These are phyloP conservation scores for Myotis lucifugus DNA, from an alignment of 2,113 vertebrate genomes.

Conservation along the genomic window DNA sequence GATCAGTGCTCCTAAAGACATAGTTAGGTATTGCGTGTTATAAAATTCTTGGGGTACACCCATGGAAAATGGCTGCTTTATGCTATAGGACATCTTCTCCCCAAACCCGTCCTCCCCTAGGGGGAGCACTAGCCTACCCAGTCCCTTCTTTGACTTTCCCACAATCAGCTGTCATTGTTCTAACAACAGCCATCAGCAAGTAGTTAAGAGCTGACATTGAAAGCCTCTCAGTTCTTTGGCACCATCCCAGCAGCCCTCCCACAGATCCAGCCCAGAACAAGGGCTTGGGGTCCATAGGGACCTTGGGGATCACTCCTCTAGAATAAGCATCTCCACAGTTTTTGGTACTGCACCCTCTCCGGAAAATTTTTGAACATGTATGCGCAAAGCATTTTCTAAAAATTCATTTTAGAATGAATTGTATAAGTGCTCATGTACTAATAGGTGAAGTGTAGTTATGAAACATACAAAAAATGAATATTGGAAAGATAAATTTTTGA, in stretches of 20 bases:
- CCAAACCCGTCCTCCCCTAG: too few relatives aligned
- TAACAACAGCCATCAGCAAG: background rate
- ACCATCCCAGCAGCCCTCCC: fast-evolving
- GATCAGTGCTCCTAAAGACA: background rate
- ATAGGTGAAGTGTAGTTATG: too few relatives aligned
- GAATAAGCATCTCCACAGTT: background rate
- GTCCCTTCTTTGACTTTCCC: background rate
- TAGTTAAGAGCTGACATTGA: background rate
- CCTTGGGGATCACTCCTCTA: fast-evolving
- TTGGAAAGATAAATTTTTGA: background rate
- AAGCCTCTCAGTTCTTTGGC: too few relatives aligned
- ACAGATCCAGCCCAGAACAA: fast-evolving
- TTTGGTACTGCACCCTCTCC: too few relatives aligned
- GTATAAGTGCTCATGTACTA: background rate
- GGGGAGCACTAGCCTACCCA: fast-evolving
- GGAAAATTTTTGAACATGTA: background rate
- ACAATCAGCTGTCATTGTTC: background rate
- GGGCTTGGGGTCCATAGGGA: background rate
- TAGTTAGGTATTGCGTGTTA: background rate
- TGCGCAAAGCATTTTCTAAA: background rate
- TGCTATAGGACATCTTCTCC: fast-evolving
- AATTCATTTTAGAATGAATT: background rate
- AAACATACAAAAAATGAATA: background rate
- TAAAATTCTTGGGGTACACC: background rate
- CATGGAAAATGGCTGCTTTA: background rate